Conservation (phyloP, 2,113 vertebrate species). For the Chloebia gouldiae region DNA sequence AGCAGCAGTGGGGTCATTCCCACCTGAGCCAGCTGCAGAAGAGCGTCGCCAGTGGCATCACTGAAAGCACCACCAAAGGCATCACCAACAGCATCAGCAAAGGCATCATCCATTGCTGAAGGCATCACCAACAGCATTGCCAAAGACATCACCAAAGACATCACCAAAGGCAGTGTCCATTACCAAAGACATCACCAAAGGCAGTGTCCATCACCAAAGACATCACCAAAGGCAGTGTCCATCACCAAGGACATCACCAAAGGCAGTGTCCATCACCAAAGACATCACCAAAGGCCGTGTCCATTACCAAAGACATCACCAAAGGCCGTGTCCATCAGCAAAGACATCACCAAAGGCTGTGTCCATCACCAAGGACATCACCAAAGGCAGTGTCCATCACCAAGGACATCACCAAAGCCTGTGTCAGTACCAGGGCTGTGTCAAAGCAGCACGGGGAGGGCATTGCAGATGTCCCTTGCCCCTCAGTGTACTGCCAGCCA, state of each 20-base stretch:
- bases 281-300: neutral
- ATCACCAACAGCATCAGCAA: too few species aligned
- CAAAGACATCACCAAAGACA: too few species aligned
- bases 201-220: too few species aligned
- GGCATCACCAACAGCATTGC: rapidly evolving
- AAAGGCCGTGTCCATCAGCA: neutral
- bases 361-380: too few species aligned
- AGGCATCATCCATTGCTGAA: too few species aligned
- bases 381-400: neutral
- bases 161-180: rapidly evolving
- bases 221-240: neutral
- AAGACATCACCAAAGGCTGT: neutral
- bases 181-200: rapidly evolving
- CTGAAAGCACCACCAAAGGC: too few species aligned
- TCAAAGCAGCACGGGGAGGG: rapidly evolving
- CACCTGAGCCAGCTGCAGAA: rapidly evolving
- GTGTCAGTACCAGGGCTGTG: rapidly evolving
- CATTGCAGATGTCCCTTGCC: rapidly evolving
- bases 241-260: too few species aligned
- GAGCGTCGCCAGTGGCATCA: rapidly evolving
- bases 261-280: neutral
- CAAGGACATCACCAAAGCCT: neutral
- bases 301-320: too few species aligned
- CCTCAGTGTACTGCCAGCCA: rapidly evolving
- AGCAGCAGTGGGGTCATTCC: neutral